Percentiles rank a stretch among this genome's conserved stretches.
These are phyloP conservation scores for Oscheius sp. DNA, from an alignment of 2,888 invertebrate species.

Conservation along the genomic window DNA sequence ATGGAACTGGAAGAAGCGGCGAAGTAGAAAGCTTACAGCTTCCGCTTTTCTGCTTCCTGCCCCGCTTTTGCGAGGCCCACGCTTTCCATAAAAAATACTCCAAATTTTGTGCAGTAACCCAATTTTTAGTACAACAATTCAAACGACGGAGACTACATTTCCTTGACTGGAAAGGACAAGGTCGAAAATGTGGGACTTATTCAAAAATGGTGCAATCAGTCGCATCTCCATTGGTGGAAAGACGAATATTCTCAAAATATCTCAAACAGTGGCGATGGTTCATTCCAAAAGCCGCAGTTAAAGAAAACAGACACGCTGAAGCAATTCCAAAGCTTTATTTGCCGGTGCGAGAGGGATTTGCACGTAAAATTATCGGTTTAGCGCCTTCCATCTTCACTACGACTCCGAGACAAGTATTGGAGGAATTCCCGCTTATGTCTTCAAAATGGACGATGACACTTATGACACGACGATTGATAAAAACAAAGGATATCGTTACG, in stretches of 20 bases:
- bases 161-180: slow-evolving; percentile 58
- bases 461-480: slow-evolving; percentile 55
- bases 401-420: slow-evolving; percentile 46
- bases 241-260: slow-evolving; percentile 40
- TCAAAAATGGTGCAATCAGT: slow-evolving; percentile 45
- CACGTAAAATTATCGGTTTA: no score
- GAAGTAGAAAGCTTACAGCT: no score
- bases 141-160: slow-evolving; percentile 55
- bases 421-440: slow-evolving; percentile 54
- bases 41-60: no score
- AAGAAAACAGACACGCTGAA: slow-evolving; percentile 54
- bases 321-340: slow-evolving; percentile 62
- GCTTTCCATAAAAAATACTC: no score
- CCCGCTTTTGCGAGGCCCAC: no score
- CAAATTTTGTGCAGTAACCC: no score
- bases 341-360: slow-evolving; percentile 40
- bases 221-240: slow-evolving; percentile 50
- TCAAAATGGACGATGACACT: slow-evolving; percentile 49
- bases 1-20: no score
- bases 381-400: slow-evolving; percentile 56
- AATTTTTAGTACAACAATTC: slow-evolving; percentile 62
- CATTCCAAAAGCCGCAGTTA: slow-evolving; percentile 61
- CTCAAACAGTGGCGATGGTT: slow-evolving; percentile 55
- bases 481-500: slow-evolving; percentile 54
- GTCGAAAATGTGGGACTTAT: slow-evolving; percentile 47